These are phyloP conservation scores for Thaumatotibia leucotreta DNA, from an alignment of 1,140 invertebrate genomes.

Conservation along the genomic window DNA sequence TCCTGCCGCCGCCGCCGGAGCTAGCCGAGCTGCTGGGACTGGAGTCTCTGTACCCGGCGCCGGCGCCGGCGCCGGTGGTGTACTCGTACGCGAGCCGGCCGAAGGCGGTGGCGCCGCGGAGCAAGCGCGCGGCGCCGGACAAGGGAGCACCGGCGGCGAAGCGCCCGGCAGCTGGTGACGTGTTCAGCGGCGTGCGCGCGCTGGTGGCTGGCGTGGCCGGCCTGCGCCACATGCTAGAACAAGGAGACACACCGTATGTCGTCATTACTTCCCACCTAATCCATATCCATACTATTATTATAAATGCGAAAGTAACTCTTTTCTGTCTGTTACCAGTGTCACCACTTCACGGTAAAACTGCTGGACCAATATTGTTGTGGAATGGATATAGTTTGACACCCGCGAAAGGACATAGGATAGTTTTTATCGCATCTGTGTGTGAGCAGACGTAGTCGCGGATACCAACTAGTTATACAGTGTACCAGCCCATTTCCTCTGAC, in stretches of 20 bases:
- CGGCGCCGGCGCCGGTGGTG: conserved; percentile 65
- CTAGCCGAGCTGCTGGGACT: conserved; percentile 81
- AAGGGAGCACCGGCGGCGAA: conserved; percentile 10
- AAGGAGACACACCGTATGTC: conserved; percentile 28
- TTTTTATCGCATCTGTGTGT: no score
- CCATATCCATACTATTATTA: no score
- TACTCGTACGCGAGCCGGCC: conserved; percentile 80
- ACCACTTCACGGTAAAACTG: no score
- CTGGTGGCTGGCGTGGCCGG: conserved; percentile 51
- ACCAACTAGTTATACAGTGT: no score
- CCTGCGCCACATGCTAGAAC: conserved; percentile 32
- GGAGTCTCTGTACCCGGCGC: conserved; percentile 57
- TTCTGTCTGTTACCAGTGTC: no score
- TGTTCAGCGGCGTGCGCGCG: conserved; percentile 46
- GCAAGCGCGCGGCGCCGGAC: conserved; percentile 30
- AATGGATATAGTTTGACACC: no score
- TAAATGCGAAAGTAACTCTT: no score
- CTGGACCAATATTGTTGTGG: no score
- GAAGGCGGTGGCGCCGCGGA: conserved; percentile 59
- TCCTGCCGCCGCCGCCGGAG: conserved; percentile 86
- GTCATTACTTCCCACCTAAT: neutral
- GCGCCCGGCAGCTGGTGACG: conserved; percentile 17
- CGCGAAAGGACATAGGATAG: no score
- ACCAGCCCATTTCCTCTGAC: no score
- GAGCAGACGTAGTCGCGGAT: no score